These are phyloP conservation scores for Nerophis lumbriciformis DNA, from an alignment of 2,113 vertebrate genomes.

Conservation along the genomic window DNA sequence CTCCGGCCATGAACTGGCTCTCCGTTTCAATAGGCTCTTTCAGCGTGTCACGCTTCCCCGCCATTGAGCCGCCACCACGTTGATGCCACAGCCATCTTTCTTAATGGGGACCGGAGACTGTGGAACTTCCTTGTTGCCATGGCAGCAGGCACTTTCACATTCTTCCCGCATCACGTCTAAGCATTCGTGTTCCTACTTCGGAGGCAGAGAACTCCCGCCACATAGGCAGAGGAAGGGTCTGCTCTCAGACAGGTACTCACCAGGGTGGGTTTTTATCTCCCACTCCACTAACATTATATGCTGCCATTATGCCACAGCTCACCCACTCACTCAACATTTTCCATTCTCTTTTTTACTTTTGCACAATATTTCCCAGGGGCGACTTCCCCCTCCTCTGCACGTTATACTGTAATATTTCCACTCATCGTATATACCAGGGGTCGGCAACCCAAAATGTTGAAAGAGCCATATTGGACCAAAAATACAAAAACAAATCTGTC, in stretches of 20 bases:
- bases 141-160: slow-evolving; percentile 70
- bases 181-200: slow-evolving; percentile 45
- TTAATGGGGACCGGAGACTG: slow-evolving; percentile 67
- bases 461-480: no score
- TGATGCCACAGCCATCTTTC: slow-evolving; percentile 55
- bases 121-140: slow-evolving; percentile 73
- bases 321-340: slow-evolving; percentile 21
- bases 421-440: no score
- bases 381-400: not conserved
- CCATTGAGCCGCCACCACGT: slow-evolving; percentile 59
- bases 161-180: slow-evolving; percentile 66
- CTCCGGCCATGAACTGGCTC: slow-evolving; percentile 45
- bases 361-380: slow-evolving; percentile 12
- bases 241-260: slow-evolving; percentile 39
- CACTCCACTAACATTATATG: slow-evolving; percentile 35
- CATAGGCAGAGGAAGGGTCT: slow-evolving; percentile 31
- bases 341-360: slow-evolving; percentile 21
- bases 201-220: slow-evolving; percentile 31
- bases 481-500: no score
- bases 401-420: no score
- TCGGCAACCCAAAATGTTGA: no score
- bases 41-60: slow-evolving; percentile 60
- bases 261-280: slow-evolving; percentile 35
- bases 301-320: slow-evolving; percentile 37
- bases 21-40: slow-evolving; percentile 64